Evolutionary conservation across 2,113 vertebrate genomes (phyloP).

Genomic region (Zingel zingel): DNA sequence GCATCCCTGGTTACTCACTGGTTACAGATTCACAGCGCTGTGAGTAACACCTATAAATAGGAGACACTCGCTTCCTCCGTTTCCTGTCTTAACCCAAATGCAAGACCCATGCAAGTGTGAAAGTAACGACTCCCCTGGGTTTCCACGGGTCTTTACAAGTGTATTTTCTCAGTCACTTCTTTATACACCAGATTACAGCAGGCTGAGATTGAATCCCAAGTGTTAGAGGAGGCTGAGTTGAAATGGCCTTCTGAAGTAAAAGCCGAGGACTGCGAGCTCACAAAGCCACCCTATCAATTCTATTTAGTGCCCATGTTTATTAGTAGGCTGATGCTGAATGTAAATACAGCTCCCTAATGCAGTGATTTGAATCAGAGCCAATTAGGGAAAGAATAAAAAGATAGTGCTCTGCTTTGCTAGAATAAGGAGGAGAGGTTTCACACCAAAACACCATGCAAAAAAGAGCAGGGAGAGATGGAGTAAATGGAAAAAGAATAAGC

Average conservation of each 20-base stretch:
- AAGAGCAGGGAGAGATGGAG: conserved; percentile 1
- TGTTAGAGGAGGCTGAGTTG: neutral
- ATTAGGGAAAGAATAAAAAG: conserved; percentile 28
- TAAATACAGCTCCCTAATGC: conserved; percentile 65
- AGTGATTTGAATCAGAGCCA: conserved; percentile 50
- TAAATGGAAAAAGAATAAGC: neutral
- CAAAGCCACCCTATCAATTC: conserved; percentile 46
- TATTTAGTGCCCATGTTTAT: conserved; percentile 70
- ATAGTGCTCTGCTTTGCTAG: neutral
- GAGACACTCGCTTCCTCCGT: conserved; percentile 16
- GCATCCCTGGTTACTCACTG: conserved; percentile 42
- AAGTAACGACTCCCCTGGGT: conserved; percentile 38
- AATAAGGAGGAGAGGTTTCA: conserved; percentile 9
- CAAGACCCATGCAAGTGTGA: conserved; percentile 40
- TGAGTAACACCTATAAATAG: conserved; percentile 64
- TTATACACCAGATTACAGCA: conserved; percentile 60
- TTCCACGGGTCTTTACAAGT: conserved; percentile 45
- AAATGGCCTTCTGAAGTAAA: conserved; percentile 58
- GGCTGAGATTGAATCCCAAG: conserved; percentile 43
- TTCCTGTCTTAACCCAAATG: conserved; percentile 32
- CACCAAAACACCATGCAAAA: neutral
- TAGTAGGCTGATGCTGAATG: conserved; percentile 63
- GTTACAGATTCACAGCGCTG: conserved; percentile 26
- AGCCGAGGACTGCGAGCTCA: conserved; percentile 16
- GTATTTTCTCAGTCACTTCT: conserved; percentile 39